Evolutionary conservation across 2,113 vertebrate species (phyloP).

Genomic region (Pimephales promelas): DNA sequence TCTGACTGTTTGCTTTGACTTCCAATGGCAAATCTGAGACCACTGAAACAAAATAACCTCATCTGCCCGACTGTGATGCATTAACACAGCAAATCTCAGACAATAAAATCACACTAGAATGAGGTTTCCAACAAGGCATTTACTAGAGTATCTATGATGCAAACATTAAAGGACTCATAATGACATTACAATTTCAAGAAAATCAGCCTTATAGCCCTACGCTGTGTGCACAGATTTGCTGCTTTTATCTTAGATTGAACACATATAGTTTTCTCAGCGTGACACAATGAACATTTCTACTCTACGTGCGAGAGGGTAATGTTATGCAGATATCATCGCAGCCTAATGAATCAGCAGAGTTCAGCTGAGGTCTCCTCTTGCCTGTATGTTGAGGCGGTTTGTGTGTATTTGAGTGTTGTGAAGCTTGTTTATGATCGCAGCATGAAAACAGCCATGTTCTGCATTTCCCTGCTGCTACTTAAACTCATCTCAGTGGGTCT

Average conservation of each 20-base stretch:
- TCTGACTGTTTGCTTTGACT: constrained; percentile 3
- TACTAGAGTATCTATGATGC: background rate
- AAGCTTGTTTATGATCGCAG: constrained; percentile 34
- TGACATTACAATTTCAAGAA: constrained; percentile 34
- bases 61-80: background rate
- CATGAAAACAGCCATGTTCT: constrained; percentile 42
- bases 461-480: constrained; percentile 36
- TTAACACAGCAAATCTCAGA: background rate
- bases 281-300: constrained; percentile 31
- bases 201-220: constrained; percentile 27
- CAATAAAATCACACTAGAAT: background rate
- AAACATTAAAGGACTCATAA: constrained; percentile 35
- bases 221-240: constrained; percentile 23
- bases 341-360: constrained; percentile 17
- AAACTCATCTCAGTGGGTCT: constrained; percentile 16
- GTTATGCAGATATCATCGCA: constrained; percentile 15
- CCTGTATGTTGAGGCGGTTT: constrained; percentile 8
- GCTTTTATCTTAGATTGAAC: constrained; percentile 36
- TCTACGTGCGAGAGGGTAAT: constrained; percentile 14
- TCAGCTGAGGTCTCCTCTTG: constrained; percentile 1
- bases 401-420: constrained; percentile 29
- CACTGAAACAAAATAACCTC: constrained; percentile 5
- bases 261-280: constrained; percentile 33
- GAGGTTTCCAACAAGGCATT: background rate
- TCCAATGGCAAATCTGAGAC: constrained; percentile 29